Conservation (phyloP, 2,888 invertebrate species). For the Peribatodes rhomboidaria region DNA sequence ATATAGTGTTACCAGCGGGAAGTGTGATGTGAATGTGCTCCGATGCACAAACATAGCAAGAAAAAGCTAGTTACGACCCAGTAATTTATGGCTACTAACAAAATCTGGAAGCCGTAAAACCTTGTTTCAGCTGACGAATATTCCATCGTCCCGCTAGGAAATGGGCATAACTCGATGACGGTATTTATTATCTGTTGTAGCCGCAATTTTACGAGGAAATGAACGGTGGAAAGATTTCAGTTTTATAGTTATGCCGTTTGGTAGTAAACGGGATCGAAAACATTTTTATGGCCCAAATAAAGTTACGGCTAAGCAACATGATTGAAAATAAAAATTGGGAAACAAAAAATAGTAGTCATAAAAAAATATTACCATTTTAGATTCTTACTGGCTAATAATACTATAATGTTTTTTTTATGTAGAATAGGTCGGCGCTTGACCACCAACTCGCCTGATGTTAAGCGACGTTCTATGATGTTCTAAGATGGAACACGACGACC, state of each 20-base stretch:
- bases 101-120: conserved; percentile 4
- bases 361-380: background rate
- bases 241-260: conserved; percentile 30
- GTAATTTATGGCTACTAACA: conserved; percentile 4
- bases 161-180: conserved; percentile 40
- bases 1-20: no score
- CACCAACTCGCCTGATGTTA: no score
- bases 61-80: background rate
- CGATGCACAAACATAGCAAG: background rate
- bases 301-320: conserved; percentile 2
- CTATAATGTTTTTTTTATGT: no score
- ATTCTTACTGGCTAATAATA: no score
- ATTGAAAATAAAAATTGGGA: conserved; percentile 6
- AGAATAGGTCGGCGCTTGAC: no score
- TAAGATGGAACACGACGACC: no score
- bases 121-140: conserved; percentile 1
- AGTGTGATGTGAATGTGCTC: background rate
- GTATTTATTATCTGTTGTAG: conserved; percentile 43
- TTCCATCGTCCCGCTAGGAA: conserved; percentile 33
- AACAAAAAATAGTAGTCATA: background rate
- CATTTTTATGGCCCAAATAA: conserved; percentile 26
- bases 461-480: no score
- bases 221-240: conserved; percentile 43
- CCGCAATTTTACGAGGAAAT: conserved; percentile 48
- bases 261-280: conserved; percentile 31